Conservation (phyloP, 2,888 invertebrate genomes). For the Listrodromus nycthemerus region DNA sequence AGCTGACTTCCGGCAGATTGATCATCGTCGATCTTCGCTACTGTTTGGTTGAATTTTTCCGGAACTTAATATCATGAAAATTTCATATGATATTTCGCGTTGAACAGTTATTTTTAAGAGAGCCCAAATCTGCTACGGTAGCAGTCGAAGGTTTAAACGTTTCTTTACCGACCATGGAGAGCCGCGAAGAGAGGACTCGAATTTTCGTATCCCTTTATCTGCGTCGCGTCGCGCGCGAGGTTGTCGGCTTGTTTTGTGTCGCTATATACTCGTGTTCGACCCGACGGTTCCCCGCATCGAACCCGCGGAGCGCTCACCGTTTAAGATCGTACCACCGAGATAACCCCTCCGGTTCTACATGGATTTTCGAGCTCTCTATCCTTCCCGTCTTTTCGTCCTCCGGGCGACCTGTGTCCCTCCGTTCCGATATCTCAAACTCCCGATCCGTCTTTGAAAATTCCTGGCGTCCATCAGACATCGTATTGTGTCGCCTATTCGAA, state of each 20-base stretch:
- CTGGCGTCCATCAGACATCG: conserved; percentile 32
- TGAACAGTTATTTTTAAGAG: not conserved
- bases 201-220: conserved; percentile 29
- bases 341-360: conserved; percentile 60
- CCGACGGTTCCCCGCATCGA: conserved; percentile 47
- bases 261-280: conserved; percentile 33
- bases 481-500: conserved; percentile 46
- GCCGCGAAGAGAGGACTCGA: conserved; percentile 19
- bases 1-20: no score
- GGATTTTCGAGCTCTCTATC: conserved; percentile 44
- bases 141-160: conserved; percentile 36
- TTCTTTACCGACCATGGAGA: conserved; percentile 36
- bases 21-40: no score
- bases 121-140: not conserved
- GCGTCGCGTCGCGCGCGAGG: not conserved
- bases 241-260: conserved; percentile 35
- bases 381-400: conserved; percentile 19
- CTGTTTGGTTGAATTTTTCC: no score
- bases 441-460: conserved; percentile 45
- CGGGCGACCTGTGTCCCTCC: not conserved
- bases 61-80: not conserved
- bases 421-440: conserved; percentile 31
- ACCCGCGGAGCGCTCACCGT: conserved; percentile 41
- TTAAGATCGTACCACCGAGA: conserved; percentile 60
- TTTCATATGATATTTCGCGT: not conserved